phyloP scores from a whole-genome alignment of 2,113 vertebrate species.

The Thymallus thymallus region DNA sequence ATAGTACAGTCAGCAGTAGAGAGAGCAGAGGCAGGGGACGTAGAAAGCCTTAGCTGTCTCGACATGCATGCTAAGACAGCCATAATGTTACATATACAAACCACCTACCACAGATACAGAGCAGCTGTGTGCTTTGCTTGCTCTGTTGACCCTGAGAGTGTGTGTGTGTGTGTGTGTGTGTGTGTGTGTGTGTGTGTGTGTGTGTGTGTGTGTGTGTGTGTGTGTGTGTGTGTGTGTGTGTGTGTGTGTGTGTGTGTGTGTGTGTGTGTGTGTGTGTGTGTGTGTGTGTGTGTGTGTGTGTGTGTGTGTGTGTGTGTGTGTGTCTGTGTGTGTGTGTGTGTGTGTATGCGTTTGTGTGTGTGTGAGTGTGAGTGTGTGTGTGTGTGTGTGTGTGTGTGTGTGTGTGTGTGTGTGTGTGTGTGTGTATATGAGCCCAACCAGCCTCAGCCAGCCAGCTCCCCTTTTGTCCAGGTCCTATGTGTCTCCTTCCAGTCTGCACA shows the following conservation, averaged over 20 bases:
- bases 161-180: not conserved
- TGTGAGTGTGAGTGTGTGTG: constrained; percentile 5
- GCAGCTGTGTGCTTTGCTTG: not conserved
- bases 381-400: not conserved
- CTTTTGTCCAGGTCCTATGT: constrained; percentile 26
- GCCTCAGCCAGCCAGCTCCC: not conserved
- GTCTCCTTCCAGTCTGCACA: constrained; percentile 63
- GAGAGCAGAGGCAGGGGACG: not conserved
- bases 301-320: not conserved
- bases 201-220: not conserved
- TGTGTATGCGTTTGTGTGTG: not conserved
- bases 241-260: not conserved
- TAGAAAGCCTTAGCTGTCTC: not conserved
- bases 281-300: not conserved
- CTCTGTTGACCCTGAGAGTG: not conserved
- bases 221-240: not conserved
- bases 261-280: not conserved
- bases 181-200: constrained; percentile 5
- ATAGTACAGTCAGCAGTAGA: not conserved
- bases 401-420: constrained; percentile 6
- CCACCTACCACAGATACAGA: not conserved
- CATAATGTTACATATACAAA: not conserved
- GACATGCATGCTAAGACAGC: not conserved
- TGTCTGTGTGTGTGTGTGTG: not conserved
- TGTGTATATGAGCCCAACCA: too few relatives aligned